Evolutionary conservation across 2,888 invertebrate species (phyloP).

Genomic region (Myathropa florea): DNA sequence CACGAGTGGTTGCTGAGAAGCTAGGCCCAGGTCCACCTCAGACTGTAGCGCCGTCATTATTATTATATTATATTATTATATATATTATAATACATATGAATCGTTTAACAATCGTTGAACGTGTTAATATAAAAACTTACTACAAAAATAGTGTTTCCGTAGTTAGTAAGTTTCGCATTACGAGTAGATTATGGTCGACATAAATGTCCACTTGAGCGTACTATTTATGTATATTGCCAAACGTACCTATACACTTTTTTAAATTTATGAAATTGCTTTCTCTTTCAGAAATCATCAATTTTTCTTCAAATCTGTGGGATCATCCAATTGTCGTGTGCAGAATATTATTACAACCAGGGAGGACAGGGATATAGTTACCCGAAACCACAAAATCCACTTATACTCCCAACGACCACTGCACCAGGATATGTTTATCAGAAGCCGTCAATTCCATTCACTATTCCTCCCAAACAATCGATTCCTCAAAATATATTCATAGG

Average conservation of each 20-base stretch:
- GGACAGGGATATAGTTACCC: constrained; percentile 23
- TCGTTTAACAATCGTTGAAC: too few species aligned
- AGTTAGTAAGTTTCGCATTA: too few species aligned
- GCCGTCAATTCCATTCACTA: constrained; percentile 19
- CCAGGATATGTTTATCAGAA: constrained; percentile 27
- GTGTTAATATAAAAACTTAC: too few species aligned
- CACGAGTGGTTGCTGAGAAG: too few species aligned
- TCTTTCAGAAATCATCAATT: constrained; percentile 28
- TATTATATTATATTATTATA: too few species aligned
- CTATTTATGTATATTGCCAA: too few species aligned
- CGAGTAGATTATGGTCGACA: too few species aligned
- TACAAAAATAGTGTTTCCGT: too few species aligned
- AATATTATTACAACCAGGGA: constrained; percentile 30
- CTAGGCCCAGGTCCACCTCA: too few species aligned
- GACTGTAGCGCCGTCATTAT: too few species aligned
- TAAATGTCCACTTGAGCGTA: too few species aligned
- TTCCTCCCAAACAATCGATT: constrained; percentile 12
- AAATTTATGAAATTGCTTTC: background rate
- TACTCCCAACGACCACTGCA: background rate
- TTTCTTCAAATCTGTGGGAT: constrained; percentile 23
- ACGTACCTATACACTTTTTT: background rate
- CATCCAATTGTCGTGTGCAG: background rate
- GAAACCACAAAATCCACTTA: background rate
- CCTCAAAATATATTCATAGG: constrained; percentile 1
- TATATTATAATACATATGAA: too few species aligned